A percentile compares a stretch with the other conserved stretches of the same genome.
phyloP scores from a whole-genome alignment of 2,113 vertebrate genomes.

The Percopsis transmontana region DNA sequence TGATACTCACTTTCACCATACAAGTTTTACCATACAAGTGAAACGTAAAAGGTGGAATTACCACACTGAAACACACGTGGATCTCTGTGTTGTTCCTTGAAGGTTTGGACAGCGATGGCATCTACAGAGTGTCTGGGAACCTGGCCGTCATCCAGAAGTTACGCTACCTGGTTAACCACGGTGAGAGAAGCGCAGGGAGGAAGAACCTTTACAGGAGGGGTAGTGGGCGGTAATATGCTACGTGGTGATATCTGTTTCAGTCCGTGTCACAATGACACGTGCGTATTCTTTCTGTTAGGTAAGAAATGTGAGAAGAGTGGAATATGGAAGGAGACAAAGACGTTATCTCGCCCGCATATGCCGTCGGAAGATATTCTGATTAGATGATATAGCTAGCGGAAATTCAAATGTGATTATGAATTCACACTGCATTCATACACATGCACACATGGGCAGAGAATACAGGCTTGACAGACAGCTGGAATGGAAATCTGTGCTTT shows the following conservation, averaged over 20 bases:
- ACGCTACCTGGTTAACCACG: constrained; percentile 87
- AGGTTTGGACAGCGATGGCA: constrained; percentile 90
- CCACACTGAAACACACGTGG: background rate
- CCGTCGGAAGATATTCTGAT: background rate
- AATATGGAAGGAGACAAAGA: background rate
- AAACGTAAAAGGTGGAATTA: no score
- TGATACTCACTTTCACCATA: no score
- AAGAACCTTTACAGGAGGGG: no score
- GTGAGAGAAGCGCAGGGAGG: constrained; percentile 67
- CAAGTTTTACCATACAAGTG: no score
- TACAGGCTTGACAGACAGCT: constrained; percentile 4
- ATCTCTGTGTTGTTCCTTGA: constrained; percentile 27
- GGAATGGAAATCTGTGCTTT: background rate
- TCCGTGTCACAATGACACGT: no score
- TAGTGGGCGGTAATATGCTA: no score
- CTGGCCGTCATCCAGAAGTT: constrained; percentile 92
- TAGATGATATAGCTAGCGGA: background rate
- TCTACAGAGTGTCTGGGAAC: constrained; percentile 92
- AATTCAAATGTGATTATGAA: background rate
- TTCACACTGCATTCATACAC: background rate
- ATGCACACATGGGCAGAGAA: constrained; percentile 5
- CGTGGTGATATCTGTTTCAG: no score
- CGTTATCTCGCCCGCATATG: background rate
- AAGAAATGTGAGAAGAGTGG: background rate
- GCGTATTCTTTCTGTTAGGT: no score